phyloP scores from a whole-genome alignment of 2,888 invertebrate species.

The Temnothorax unifasciatus region DNA sequence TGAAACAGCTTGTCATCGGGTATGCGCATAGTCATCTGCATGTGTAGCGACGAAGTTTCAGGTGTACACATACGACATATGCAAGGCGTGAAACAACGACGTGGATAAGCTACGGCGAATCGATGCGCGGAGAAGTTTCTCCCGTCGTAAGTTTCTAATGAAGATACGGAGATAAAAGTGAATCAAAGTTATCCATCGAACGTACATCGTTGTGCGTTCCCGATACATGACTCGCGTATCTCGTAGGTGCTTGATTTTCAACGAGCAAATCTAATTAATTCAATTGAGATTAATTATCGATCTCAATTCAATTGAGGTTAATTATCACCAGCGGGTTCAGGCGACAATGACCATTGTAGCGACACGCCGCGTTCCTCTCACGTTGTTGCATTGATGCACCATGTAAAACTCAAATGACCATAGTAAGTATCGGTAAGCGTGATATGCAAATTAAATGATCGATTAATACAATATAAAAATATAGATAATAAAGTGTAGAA shows the following conservation, averaged over 20 bases:
- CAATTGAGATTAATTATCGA: conserved; percentile 77
- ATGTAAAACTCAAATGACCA: conserved; percentile 51
- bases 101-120: conserved; percentile 29
- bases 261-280: conserved; percentile 75
- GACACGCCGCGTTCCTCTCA: conserved; percentile 44
- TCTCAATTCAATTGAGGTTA: conserved; percentile 77
- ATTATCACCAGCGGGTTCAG: conserved; percentile 68
- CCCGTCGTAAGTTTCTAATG: conserved; percentile 31
- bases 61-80: conserved; percentile 17
- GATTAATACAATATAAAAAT: neutral
- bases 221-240: conserved; percentile 21
- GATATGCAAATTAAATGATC: conserved; percentile 34
- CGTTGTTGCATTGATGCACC: conserved; percentile 27
- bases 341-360: conserved; percentile 55
- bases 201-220: neutral
- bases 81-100: neutral
- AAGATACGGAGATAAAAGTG: neutral
- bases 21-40: conserved; percentile 41
- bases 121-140: neutral
- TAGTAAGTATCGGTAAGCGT: neutral
- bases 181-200: neutral
- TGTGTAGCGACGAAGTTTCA: conserved; percentile 9
- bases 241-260: conserved; percentile 65
- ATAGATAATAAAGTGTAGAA: neutral
- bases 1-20: conserved; percentile 66